These are phyloP conservation scores for Drosophila virilis DNA, from an alignment of 1,140 invertebrate species.

Conservation along the genomic window DNA sequence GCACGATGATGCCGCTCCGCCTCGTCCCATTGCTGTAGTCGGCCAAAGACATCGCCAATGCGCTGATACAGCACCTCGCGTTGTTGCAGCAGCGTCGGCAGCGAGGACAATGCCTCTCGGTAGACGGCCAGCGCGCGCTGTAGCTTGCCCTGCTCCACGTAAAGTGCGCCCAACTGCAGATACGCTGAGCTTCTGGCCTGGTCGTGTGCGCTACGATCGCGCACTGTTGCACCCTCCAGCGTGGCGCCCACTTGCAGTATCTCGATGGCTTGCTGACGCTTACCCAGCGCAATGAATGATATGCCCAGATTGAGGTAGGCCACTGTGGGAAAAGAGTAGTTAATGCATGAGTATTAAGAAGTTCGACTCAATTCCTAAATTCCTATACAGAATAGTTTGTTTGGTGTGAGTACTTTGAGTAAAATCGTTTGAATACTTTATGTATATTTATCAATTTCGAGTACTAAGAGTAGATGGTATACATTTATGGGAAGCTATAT, in stretches of 20 bases:
- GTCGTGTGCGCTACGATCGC: constrained; percentile 95
- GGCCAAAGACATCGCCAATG: constrained; percentile 91
- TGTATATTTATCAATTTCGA: neutral
- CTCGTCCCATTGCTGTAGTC: constrained; percentile 90
- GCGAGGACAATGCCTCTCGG: constrained; percentile 91
- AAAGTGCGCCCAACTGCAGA: constrained; percentile 95
- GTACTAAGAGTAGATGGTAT: neutral
- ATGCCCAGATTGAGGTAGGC: constrained; percentile 97
- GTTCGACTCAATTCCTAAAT: neutral
- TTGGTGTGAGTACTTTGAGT: neutral
- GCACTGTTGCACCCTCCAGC: constrained; percentile 93
- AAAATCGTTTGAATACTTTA: too few species aligned
- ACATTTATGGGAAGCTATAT: too few species aligned
- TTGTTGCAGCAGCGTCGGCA: constrained; percentile 92
- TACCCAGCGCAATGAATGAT: constrained; percentile 92
- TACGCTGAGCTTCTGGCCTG: constrained; percentile 95
- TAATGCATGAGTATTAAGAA: neutral
- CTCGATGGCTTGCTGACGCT: constrained; percentile 92
- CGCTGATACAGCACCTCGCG: constrained; percentile 86
- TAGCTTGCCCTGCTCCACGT: constrained; percentile 93
- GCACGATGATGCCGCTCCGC: constrained; percentile 94
- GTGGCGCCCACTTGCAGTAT: constrained; percentile 92
- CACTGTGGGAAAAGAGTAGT: constrained; percentile 86
- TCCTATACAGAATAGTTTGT: too few species aligned
- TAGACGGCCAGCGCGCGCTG: constrained; percentile 95